Base-by-base conservation (phyloP, 2,797 vertebrate species). In the Crocodylus rhombifer region DNA sequence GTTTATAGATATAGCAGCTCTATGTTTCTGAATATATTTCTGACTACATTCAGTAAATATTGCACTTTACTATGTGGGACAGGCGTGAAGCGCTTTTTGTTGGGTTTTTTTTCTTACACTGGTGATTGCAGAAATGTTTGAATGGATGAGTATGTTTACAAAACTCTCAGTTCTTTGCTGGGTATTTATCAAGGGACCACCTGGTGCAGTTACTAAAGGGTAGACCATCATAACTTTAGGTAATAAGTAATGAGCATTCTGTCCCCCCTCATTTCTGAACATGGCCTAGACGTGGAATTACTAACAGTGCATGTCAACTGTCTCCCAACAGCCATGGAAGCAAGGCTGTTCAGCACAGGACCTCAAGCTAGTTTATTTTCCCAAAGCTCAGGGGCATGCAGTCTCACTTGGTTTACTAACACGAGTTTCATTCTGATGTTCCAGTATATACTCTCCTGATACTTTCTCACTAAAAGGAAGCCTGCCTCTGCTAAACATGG, bases 31-130 rank as follows among this genome's bases (percentile, higher is more conserved):
- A 60, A 71, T 88, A 28, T 64, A 28, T 86, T 77, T 61, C 61
- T 91, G 7, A 2, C 82, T 93, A 75, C 60, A 51, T 69, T 90
- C 6, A 2, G 74, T 78, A 90, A 87, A 12, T 71, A 91, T 2
- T 87, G 88, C 12, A 30, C 87, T 90, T 94, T 95, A 58, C 73
- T 93, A 9, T 77, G 73, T 87, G 86, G 23, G 57, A 60, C 88
- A 51, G 42, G 42, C 42, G 10, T 51, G 42, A 51, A 51, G 42
- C 9, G 42, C 42, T 51, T 76, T 88, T 73, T 12, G 65, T 82
- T 90, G 77, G 86, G 36, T 64, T 94, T 51, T 51, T 65, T 65
- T 16, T 86, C 64, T 80, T 90, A 92, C 71, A 87, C 84, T 82
- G 61, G 30, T 92, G 63, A 78, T 63, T 91, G 86, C 91, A 87